Conservation (phyloP, 2,797 vertebrate species). For the Gymnodraco acuticeps region DNA sequence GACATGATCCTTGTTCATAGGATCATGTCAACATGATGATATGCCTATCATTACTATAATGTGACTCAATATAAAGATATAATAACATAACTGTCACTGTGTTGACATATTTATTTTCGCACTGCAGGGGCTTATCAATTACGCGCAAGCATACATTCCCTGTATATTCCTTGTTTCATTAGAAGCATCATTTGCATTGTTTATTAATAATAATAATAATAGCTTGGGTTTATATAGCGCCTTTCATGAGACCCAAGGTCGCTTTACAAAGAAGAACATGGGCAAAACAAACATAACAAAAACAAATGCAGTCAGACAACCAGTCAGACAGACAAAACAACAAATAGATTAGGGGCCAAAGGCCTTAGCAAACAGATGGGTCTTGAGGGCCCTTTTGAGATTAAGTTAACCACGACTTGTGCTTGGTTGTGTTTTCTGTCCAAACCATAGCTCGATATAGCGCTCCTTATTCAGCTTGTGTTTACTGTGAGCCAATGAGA, state of each 20-base stretch:
- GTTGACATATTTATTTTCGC: background rate
- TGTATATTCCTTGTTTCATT: background rate
- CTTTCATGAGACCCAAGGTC: too few relatives aligned
- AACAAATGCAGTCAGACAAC: too few relatives aligned
- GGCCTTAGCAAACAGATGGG: too few relatives aligned
- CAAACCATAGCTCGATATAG: background rate
- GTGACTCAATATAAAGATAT: background rate
- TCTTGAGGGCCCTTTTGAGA: background rate
- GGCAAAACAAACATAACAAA: too few relatives aligned
- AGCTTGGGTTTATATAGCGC: too few relatives aligned
- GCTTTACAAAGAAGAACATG: too few relatives aligned
- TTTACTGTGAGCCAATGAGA: background rate
- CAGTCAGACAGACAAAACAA: too few relatives aligned
- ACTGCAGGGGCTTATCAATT: background rate
- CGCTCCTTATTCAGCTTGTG: background rate
- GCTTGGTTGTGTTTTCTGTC: background rate
- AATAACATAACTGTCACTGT: background rate
- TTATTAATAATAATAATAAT: background rate
- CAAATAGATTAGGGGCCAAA: too few relatives aligned
- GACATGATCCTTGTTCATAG: too few relatives aligned
- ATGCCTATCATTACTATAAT: too few relatives aligned
- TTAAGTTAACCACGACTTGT: background rate
- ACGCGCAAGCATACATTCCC: background rate
- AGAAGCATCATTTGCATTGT: background rate
- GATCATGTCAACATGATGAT: too few relatives aligned